Conservation (phyloP, 2,888 invertebrate species). For the Nymphalis polychloros region DNA sequence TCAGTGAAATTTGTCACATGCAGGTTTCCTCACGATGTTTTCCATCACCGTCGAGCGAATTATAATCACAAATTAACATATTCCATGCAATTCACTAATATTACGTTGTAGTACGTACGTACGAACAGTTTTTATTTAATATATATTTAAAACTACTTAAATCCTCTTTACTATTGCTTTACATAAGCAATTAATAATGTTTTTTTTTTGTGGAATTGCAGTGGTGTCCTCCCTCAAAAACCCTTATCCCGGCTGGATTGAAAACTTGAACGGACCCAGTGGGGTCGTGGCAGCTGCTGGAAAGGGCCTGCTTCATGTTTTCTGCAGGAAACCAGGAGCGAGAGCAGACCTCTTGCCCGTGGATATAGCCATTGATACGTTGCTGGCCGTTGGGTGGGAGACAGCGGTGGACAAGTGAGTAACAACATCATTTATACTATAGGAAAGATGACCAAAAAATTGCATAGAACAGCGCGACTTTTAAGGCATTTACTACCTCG, state of each 20-base stretch:
- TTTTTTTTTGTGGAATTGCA: conserved; percentile 48
- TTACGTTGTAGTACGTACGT: too few relatives aligned
- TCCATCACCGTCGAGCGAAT: too few relatives aligned
- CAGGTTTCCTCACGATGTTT: too few relatives aligned
- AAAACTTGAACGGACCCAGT: conserved; percentile 95
- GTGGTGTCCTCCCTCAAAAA: conserved; percentile 84
- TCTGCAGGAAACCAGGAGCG: conserved; percentile 79
- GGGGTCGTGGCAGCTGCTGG: conserved; percentile 87
- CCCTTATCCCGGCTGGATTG: conserved; percentile 92
- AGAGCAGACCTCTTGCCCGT: conserved; percentile 90
- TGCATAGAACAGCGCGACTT: too few relatives aligned
- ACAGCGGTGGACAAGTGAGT: conserved; percentile 79
- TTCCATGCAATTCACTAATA: too few relatives aligned
- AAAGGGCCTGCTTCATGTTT: conserved; percentile 87
- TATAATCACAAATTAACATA: too few relatives aligned
- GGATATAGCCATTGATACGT: conserved; percentile 88
- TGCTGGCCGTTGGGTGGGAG: conserved; percentile 87
- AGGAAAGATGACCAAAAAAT: background rate
- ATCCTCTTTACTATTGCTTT: too few relatives aligned
- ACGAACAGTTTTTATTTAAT: too few relatives aligned
- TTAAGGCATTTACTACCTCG: too few relatives aligned
- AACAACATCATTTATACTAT: background rate
- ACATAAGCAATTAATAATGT: background rate
- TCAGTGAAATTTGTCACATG: too few relatives aligned
- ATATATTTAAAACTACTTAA: too few relatives aligned